Percentiles rank a stretch among this genome's conserved stretches.
These are phyloP conservation scores for Eupelmus urozonus DNA, from an alignment of 2,888 invertebrate species.

Conservation along the genomic window DNA sequence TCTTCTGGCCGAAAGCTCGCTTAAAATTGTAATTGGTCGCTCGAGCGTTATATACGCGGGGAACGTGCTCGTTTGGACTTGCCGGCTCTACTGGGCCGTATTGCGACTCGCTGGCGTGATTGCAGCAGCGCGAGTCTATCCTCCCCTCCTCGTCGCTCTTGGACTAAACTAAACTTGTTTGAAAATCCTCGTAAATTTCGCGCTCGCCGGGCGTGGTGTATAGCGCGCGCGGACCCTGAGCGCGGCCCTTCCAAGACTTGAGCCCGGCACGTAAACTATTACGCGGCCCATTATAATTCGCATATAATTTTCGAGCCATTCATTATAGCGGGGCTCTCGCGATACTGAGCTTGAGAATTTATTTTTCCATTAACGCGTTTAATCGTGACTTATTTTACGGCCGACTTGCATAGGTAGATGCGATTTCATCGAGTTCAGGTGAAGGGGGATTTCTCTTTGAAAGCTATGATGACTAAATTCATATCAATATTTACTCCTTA, in stretches of 20 bases:
- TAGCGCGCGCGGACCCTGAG: too few relatives aligned
- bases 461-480: too few relatives aligned
- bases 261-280: not conserved
- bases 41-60: slow-evolving; percentile 3
- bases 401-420: too few relatives aligned
- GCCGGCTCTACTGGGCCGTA: too few relatives aligned
- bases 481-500: too few relatives aligned
- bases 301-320: not conserved
- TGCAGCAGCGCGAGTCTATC: not conserved
- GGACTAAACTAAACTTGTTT: slow-evolving; percentile 16
- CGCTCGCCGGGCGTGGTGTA: too few relatives aligned
- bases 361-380: not conserved
- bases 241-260: not conserved
- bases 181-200: slow-evolving; percentile 13
- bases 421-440: too few relatives aligned
- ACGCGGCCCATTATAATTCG: not conserved
- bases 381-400: not conserved
- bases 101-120: too few relatives aligned
- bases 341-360: too few relatives aligned
- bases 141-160: not conserved
- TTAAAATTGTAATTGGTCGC: slow-evolving; percentile 64
- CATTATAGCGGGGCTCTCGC: not conserved
- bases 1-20: slow-evolving; percentile 59
- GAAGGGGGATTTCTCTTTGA: too few relatives aligned
- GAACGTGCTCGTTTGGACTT: not conserved